A percentile compares a stretch with the other conserved stretches of the same genome.
These are phyloP conservation scores for Icerya purchasi DNA, from an alignment of 2,888 invertebrate genomes.

Conservation along the genomic window DNA sequence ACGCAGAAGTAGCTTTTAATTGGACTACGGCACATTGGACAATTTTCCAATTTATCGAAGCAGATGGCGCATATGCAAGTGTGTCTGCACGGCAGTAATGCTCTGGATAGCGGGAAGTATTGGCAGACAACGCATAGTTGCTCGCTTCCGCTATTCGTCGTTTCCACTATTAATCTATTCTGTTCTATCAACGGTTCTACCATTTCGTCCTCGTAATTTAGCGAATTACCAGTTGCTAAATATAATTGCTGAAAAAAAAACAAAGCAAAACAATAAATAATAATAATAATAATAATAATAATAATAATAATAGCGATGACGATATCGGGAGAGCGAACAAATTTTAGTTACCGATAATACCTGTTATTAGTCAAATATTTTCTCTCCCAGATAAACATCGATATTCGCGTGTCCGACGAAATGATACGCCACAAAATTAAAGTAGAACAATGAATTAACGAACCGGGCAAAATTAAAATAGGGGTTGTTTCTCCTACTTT, in stretches of 20 bases:
- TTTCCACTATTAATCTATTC: slow-evolving; percentile 19
- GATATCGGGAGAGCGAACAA: too few species aligned
- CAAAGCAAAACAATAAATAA: background rate
- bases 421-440: too few species aligned
- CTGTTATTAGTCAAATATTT: too few species aligned
- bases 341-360: too few species aligned
- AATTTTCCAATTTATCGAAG: slow-evolving; percentile 56
- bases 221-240: slow-evolving; percentile 44
- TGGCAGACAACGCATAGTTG: slow-evolving; percentile 66
- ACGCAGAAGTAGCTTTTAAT: slow-evolving; percentile 70
- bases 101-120: slow-evolving; percentile 50
- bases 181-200: slow-evolving; percentile 19
- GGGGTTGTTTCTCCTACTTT: too few species aligned
- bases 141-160: slow-evolving; percentile 24
- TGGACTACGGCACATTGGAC: slow-evolving; percentile 67
- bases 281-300: too few species aligned
- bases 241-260: slow-evolving; percentile 47
- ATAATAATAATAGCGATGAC: too few species aligned
- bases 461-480: too few species aligned
- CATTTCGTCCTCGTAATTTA: slow-evolving; percentile 29
- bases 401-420: too few species aligned
- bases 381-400: too few species aligned
- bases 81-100: slow-evolving; percentile 62
- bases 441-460: too few species aligned
- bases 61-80: slow-evolving; percentile 66